Evolutionary conservation across 2,888 invertebrate genomes (phyloP), one percentile per base, ranked within the genome.

Genomic region (Amphipoea oculea): DNA sequence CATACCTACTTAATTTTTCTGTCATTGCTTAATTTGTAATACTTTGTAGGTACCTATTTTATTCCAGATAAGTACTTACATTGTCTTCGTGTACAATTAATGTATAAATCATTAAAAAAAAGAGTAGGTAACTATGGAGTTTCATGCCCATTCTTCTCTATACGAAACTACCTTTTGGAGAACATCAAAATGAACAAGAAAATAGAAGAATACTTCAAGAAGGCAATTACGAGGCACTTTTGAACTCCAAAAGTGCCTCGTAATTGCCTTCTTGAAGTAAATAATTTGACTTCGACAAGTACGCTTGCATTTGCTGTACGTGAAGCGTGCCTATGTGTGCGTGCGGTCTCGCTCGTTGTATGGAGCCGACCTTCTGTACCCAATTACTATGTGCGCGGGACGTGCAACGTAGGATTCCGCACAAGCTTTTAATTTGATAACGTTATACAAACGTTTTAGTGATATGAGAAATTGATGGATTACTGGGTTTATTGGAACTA

Each of bases 361-460:
- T n/a, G 14, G 0, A 60, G 1, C 6, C 0, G 6, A 4, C 62
- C 75, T 80, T 80, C 80, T 80, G 80, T 57, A 11, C 1, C 1
- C 3, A 36, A 29, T 40, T 63, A 45, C 62, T 45, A 4, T 14
- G 68, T 65, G 62, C 1, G 0, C 2, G 4, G 23, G 40, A 29
- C 57, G 29, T 57, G 23, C 81, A 60, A 65, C 72, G 78, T 73
- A 67, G 83, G 83, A 81, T 84, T 89, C 79, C 79, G 48, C 83
- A 84, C 79, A 54, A 87, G 88, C 90, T 89, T 90, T 89, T 88
- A 89, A 88, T 89, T 89, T 86, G 81, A 84, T 89, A 83, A 81
- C 84, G 76, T 68, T 86, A 76, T 76, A 86, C 78, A 76, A 81
- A 79, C 84, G 76, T 81, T 83, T 82, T 75, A 83, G 78, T 76